phyloP scores from a whole-genome alignment of 2,797 vertebrate species.

The Paguma larvata region DNA sequence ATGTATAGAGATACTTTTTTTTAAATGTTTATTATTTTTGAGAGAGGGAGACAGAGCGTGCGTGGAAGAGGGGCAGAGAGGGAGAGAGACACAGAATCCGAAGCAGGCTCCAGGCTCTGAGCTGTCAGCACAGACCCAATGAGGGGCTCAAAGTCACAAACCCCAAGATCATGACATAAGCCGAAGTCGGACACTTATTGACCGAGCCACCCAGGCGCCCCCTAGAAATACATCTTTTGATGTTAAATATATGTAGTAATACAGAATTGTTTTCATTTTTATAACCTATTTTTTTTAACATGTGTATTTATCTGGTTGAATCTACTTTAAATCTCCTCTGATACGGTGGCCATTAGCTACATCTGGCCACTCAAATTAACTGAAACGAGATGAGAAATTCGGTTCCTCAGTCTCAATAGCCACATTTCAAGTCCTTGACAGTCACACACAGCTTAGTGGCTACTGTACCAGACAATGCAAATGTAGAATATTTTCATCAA shows the following conservation, averaged over 20 bases:
- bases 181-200: no score
- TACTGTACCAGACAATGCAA: background rate
- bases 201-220: no score
- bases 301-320: background rate
- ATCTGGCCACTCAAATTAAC: background rate
- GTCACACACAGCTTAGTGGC: background rate
- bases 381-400: constrained; percentile 31
- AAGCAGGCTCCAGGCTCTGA: no score
- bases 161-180: no score
- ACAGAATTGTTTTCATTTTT: constrained; percentile 5
- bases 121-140: no score
- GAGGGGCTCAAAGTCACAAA: no score
- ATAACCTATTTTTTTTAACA: constrained; percentile 24
- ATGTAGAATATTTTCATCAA: background rate
- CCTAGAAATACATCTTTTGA: background rate
- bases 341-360: background rate
- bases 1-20: background rate
- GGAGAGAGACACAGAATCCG: no score
- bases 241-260: background rate
- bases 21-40: no score
- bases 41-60: no score
- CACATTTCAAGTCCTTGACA: background rate
- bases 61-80: no score
- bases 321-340: background rate
- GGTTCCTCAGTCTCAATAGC: background rate